A percentile compares a stretch with the other conserved stretches of the same genome.
Conservation (phyloP, 2,113 vertebrate genomes). For the Parus major region DNA sequence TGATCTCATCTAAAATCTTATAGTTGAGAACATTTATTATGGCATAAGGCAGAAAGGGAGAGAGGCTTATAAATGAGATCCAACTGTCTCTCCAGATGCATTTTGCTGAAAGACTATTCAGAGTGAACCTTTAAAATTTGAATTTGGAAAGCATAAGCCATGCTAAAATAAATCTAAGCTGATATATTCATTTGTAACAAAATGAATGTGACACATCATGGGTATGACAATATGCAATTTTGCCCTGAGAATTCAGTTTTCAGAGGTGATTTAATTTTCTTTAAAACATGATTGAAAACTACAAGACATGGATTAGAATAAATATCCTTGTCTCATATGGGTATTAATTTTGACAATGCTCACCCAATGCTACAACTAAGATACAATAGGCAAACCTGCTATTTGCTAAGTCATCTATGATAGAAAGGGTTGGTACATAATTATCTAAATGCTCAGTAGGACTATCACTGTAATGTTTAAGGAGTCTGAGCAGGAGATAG, state of each 20-base stretch:
- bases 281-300: conserved; percentile 69
- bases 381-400: conserved; percentile 28
- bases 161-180: conserved; percentile 72
- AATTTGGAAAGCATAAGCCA: conserved; percentile 59
- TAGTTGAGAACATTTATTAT: conserved; percentile 64
- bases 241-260: conserved; percentile 67
- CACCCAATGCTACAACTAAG: neutral
- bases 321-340: conserved; percentile 48
- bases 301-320: conserved; percentile 60
- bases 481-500: neutral
- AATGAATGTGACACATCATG: conserved; percentile 55
- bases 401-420: conserved; percentile 22
- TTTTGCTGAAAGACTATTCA: conserved; percentile 67
- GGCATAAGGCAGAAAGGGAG: conserved; percentile 66
- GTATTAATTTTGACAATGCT: conserved; percentile 59
- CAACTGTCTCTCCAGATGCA: conserved; percentile 62
- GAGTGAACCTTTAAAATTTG: conserved; percentile 59
- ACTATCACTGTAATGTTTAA: conserved; percentile 20
- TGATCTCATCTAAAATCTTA: conserved; percentile 76
- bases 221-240: conserved; percentile 60
- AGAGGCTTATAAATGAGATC: conserved; percentile 70
- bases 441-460: neutral
- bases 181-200: conserved; percentile 72
- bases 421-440: neutral
- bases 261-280: conserved; percentile 68